phyloP scores from a whole-genome alignment of 2,888 invertebrate genomes.

The Aquatica leii region DNA sequence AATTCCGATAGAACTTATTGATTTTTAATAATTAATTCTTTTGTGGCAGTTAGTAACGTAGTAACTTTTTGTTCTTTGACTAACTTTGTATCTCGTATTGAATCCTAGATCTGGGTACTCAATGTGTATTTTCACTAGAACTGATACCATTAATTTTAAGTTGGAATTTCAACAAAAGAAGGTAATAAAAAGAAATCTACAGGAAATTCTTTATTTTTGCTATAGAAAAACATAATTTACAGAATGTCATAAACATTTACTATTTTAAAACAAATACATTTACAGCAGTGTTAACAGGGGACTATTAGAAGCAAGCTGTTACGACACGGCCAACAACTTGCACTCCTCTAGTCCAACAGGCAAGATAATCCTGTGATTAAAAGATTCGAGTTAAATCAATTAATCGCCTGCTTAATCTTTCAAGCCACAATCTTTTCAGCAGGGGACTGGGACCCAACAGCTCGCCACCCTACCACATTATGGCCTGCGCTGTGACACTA shows the following conservation, averaged over 20 bases:
- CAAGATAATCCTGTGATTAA: constrained; percentile 45
- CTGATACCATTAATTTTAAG: no score
- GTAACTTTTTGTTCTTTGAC: no score
- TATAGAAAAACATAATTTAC: constrained; percentile 34
- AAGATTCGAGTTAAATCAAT: constrained; percentile 39
- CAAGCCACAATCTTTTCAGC: constrained; percentile 58
- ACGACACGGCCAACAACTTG: constrained; percentile 7
- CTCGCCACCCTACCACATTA: constrained; percentile 46
- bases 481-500: constrained; percentile 52
- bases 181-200: not conserved
- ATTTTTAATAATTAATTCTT: no score
- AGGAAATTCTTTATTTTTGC: constrained; percentile 30
- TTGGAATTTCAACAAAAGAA: no score
- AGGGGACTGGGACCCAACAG: constrained; percentile 70
- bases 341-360: constrained; percentile 45
- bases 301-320: constrained; percentile 31
- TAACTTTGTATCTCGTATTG: no score
- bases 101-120: no score
- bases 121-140: no score
- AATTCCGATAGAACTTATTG: no score
- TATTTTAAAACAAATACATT: constrained; percentile 39
- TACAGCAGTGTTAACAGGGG: constrained; percentile 43
- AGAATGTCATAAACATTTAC: constrained; percentile 39
- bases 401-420: constrained; percentile 56
- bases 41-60: no score